Percentiles rank a stretch among this genome's conserved stretches.
Evolutionary conservation across 2,797 vertebrate species (phyloP).

Genomic region (Hipposideros larvatus): DNA sequence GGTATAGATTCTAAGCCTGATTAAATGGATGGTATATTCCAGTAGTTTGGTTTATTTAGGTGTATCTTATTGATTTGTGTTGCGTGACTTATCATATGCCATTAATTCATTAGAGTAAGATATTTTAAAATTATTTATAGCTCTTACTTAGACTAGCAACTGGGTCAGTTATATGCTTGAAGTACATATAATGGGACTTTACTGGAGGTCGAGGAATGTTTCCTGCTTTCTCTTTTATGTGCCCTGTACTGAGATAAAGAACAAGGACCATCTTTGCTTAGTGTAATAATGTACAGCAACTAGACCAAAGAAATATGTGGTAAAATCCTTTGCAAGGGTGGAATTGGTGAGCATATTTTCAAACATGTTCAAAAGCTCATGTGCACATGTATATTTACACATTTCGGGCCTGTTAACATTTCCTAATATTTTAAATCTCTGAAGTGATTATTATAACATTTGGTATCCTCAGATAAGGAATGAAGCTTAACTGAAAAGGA

Average conservation of each 20-base stretch:
- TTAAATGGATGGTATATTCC: not conserved
- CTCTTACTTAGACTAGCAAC: not conserved
- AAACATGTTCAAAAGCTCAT: not conserved
- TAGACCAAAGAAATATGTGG: not conserved
- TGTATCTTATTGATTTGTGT: not conserved
- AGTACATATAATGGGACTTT: not conserved
- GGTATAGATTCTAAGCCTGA: constrained; percentile 27
- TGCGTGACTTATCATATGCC: not conserved
- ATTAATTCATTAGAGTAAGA: constrained; percentile 19
- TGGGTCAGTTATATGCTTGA: not conserved
- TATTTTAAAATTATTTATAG: constrained; percentile 1
- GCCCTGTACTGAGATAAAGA: constrained; percentile 19
- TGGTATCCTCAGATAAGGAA: constrained; percentile 29
- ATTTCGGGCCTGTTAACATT: constrained; percentile 17
- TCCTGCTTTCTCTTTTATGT: not conserved
- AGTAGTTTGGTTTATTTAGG: constrained; percentile 50
- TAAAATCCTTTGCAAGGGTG: not conserved
- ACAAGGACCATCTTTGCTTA: not conserved
- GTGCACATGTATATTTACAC: not conserved
- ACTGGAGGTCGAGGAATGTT: not conserved
- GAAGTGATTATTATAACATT: constrained; percentile 31
- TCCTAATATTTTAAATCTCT: constrained; percentile 48
- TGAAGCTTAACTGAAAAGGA: not conserved
- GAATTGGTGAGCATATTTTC: not conserved
- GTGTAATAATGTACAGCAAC: not conserved